Evolutionary conservation across 2,113 vertebrate genomes (phyloP).

Genomic region (Abramis brama): DNA sequence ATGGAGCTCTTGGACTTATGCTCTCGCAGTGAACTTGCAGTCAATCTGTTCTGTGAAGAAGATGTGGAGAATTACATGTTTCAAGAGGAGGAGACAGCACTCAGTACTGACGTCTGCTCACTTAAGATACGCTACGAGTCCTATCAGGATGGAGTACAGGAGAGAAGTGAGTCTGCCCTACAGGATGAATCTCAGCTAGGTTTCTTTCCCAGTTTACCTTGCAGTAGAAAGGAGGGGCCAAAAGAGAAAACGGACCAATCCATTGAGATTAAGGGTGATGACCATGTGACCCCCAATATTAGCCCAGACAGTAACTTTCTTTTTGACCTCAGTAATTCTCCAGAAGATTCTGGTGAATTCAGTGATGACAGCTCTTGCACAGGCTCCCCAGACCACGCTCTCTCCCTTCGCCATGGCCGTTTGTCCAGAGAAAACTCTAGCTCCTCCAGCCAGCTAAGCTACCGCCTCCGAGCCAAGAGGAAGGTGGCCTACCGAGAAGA

Average conservation of each 20-base stretch:
- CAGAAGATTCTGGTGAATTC: conserved; percentile 93
- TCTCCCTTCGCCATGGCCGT: conserved; percentile 87
- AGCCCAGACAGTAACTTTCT: conserved; percentile 88
- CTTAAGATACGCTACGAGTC: conserved; percentile 90
- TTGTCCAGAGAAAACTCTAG: conserved; percentile 88
- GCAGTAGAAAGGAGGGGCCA: conserved; percentile 80
- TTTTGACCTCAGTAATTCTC: conserved; percentile 91
- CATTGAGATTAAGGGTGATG: conserved; percentile 74
- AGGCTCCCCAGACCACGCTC: conserved; percentile 90
- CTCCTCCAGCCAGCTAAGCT: conserved; percentile 92
- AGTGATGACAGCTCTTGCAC: conserved; percentile 95
- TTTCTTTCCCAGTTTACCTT: conserved; percentile 86
- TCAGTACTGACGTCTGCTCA: conserved; percentile 87
- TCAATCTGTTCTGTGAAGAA: conserved; percentile 90
- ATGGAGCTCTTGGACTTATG: conserved; percentile 90
- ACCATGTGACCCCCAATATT: conserved; percentile 71
- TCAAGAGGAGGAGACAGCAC: conserved; percentile 86
- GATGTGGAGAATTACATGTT: conserved; percentile 94
- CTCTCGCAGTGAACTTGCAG: conserved; percentile 89
- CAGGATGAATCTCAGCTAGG: conserved; percentile 89
- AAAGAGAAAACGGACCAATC: conserved; percentile 79
- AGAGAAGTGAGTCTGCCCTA: conserved; percentile 79
- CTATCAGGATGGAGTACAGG: conserved; percentile 86
- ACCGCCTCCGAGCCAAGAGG: conserved; percentile 92
- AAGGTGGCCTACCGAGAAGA: conserved; percentile 98